Base-by-base conservation (phyloP, 2,113 vertebrate genomes). In the Urocolius indicus region DNA sequence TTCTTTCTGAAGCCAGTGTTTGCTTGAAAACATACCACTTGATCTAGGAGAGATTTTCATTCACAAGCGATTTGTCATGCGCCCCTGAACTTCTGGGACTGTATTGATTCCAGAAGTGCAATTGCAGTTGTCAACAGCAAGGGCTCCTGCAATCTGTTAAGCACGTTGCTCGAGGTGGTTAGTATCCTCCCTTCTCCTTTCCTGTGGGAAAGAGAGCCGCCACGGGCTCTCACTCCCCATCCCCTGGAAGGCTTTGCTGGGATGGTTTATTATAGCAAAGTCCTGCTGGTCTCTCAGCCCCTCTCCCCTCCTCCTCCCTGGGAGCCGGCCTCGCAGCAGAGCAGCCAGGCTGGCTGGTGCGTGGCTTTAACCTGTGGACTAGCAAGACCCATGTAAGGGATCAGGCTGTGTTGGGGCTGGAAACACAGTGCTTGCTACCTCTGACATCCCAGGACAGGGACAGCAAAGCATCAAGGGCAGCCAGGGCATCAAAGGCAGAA, bases 111-210 rank as follows among this genome's bases (percentile, higher is more conserved):
- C 95, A 95, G 86, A 96, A 29, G 41, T 62, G 46, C 80, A 88
- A 89, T 34, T 86, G 85, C 92, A 88, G 90, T 89, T 96, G 94
- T 92, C 94, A 93, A 94, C 95, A 94, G 32, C 68, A 29, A 1
- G 0, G 68, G 61, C 76, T 96, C 59, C 80, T 55, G 86, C 2
- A 41, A 92, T 94, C 94, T 97, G 86, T 90, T 95, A 94, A 93
- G 95, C 38, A n/a, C 94, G 96, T 90, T 94, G 88, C 85, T 95
- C 3, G 6, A 97, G 95, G 92, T 96, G 79, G 75, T 88, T 92
- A 67, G 83, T 29, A 88, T 77, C 88, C 79, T 95, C 88, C 72
- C 58, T 76, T 82, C 84, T 83, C 67, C 77, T 90, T 96, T 97
- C 94, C 92, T 96, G 94, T 96, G 95, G 92, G 92, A 94, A 95